Conservation (phyloP, 2,888 invertebrate genomes). For the Ceriagrion tenellum region DNA sequence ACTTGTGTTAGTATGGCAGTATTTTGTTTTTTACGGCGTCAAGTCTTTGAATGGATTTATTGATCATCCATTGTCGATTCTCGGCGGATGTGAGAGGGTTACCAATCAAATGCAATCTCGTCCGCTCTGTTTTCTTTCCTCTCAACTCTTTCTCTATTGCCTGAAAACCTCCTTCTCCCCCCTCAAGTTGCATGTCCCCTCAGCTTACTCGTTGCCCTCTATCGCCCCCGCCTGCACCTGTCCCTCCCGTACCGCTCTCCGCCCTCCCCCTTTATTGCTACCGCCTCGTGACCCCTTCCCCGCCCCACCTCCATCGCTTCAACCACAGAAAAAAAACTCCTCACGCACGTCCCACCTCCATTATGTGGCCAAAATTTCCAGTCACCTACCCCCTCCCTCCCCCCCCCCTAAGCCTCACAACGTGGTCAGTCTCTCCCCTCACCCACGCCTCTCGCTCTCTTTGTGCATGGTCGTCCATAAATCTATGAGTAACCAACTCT, state of each 20-base stretch:
- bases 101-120: neutral
- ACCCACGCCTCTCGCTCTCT: neutral
- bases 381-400: neutral
- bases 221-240: neutral
- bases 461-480: neutral
- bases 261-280: conserved; percentile 1
- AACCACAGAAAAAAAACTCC: neutral
- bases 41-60: neutral
- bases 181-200: neutral
- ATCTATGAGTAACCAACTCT: neutral
- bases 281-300: neutral
- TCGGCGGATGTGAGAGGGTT: neutral
- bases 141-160: neutral
- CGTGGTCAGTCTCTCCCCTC: neutral
- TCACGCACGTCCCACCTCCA: neutral
- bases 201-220: neutral
- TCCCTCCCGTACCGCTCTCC: neutral
- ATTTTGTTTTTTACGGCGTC: no score
- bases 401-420: neutral
- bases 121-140: neutral
- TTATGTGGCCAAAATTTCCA: conserved; percentile 11
- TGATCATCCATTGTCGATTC: neutral
- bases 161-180: neutral
- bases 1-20: no score
- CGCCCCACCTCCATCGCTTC: no score